Percentiles rank a stretch among this genome's conserved stretches.
Evolutionary conservation across 1,140 invertebrate species (phyloP).

Genomic region (Leptinotarsa lineolata): DNA sequence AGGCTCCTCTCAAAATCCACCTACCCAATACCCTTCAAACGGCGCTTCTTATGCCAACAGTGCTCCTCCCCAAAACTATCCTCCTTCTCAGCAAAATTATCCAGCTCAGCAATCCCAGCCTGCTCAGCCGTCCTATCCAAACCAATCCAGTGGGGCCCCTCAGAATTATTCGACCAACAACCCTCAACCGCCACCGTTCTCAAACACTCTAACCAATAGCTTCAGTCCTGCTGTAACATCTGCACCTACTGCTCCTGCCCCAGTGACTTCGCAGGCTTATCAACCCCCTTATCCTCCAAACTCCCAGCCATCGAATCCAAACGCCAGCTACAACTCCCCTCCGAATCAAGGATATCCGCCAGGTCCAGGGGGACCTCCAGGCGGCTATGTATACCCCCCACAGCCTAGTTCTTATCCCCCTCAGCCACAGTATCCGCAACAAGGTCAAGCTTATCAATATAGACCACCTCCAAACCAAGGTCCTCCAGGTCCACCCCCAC

Average conservation of each 20-base stretch:
- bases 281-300: slow-evolving; percentile 51
- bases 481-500: slow-evolving; percentile 50
- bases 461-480: slow-evolving; percentile 48
- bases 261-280: slow-evolving; percentile 44
- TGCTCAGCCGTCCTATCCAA: slow-evolving; percentile 46
- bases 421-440: slow-evolving; percentile 51
- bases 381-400: slow-evolving; percentile 50
- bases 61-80: slow-evolving; percentile 57
- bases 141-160: slow-evolving; percentile 43
- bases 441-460: slow-evolving; percentile 54
- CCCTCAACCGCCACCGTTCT: slow-evolving; percentile 51
- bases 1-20: slow-evolving; percentile 38
- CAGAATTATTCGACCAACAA: slow-evolving; percentile 55
- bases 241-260: slow-evolving; percentile 37
- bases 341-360: slow-evolving; percentile 48
- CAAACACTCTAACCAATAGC: slow-evolving; percentile 47
- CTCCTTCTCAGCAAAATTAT: slow-evolving; percentile 49
- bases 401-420: slow-evolving; percentile 53
- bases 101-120: slow-evolving; percentile 48
- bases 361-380: slow-evolving; percentile 45
- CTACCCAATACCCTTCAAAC: slow-evolving; percentile 37
- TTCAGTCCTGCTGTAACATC: slow-evolving; percentile 48
- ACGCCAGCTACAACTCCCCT: slow-evolving; percentile 49
- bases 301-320: slow-evolving; percentile 53
- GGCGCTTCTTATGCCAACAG: slow-evolving; percentile 47